Evolutionary conservation across 1,140 invertebrate genomes (phyloP).

Genomic region (Trypoxylus dichotomus): DNA sequence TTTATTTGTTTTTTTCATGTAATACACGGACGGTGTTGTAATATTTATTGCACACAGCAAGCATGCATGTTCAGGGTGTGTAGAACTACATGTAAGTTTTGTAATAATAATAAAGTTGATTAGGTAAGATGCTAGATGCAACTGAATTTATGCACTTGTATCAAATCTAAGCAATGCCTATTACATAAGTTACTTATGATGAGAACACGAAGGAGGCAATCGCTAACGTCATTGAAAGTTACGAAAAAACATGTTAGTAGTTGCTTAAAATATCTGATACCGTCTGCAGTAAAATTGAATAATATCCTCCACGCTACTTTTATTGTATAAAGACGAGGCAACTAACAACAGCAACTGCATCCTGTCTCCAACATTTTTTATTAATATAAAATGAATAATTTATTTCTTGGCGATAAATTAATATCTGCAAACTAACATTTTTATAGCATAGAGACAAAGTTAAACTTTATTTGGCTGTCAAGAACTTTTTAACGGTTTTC

Average conservation of each 20-base stretch:
- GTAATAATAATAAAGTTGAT: slow-evolving; percentile 19
- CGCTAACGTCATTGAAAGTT: not conserved
- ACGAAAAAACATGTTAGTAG: not conserved
- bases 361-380: too few relatives aligned
- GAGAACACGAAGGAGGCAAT: not conserved
- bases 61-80: not conserved
- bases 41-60: not conserved
- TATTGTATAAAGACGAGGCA: too few relatives aligned
- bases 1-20: slow-evolving; percentile 9
- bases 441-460: too few relatives aligned
- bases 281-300: too few relatives aligned
- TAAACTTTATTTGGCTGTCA: too few relatives aligned
- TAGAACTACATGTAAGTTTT: not conserved
- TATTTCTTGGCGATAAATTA: too few relatives aligned
- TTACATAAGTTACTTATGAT: not conserved
- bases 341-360: too few relatives aligned
- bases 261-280: too few relatives aligned
- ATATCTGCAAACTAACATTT: too few relatives aligned
- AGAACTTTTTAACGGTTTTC: too few relatives aligned
- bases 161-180: not conserved
- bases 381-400: too few relatives aligned
- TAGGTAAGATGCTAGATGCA: slow-evolving; percentile 6
- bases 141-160: not conserved
- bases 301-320: too few relatives aligned
- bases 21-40: slow-evolving; percentile 3